phyloP scores from a whole-genome alignment of 2,113 vertebrate genomes.

The Podarcis muralis region DNA sequence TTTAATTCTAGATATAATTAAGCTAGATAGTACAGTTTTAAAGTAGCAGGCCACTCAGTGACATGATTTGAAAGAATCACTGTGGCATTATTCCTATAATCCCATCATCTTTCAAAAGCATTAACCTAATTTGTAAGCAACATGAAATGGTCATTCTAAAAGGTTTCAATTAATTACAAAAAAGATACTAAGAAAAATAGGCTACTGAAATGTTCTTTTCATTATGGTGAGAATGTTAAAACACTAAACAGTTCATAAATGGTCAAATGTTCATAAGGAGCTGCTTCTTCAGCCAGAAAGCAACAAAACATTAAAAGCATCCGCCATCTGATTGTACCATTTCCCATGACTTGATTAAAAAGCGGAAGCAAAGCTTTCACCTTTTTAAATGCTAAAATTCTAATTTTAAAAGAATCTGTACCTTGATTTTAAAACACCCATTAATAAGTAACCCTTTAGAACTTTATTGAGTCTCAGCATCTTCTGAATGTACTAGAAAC shows the following conservation, averaged over 20 bases:
- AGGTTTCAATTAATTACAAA: constrained; percentile 7
- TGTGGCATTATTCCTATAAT: not conserved
- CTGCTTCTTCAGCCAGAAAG: not conserved
- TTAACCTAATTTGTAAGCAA: not conserved
- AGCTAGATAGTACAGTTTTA: not conserved
- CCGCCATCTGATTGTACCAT: not conserved
- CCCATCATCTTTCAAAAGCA: not conserved
- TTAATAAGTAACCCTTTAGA: not conserved
- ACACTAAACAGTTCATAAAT: constrained; percentile 1
- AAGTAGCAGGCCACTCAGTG: not conserved
- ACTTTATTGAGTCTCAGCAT: not conserved
- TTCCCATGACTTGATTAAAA: not conserved
- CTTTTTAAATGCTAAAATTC: not conserved
- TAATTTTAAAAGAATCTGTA: not conserved
- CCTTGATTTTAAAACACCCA: not conserved
- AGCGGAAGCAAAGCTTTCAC: not conserved
- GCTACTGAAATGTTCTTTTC: not conserved
- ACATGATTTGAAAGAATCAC: not conserved
- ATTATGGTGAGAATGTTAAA: not conserved
- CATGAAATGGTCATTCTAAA: constrained; percentile 12
- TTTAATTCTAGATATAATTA: not conserved
- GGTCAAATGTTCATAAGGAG: not conserved
- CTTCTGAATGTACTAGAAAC: not conserved
- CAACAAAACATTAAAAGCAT: not conserved
- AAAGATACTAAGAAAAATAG: not conserved